phyloP scores from a whole-genome alignment of 2,888 invertebrate species.

The Petrolisthes manimaculis region DNA sequence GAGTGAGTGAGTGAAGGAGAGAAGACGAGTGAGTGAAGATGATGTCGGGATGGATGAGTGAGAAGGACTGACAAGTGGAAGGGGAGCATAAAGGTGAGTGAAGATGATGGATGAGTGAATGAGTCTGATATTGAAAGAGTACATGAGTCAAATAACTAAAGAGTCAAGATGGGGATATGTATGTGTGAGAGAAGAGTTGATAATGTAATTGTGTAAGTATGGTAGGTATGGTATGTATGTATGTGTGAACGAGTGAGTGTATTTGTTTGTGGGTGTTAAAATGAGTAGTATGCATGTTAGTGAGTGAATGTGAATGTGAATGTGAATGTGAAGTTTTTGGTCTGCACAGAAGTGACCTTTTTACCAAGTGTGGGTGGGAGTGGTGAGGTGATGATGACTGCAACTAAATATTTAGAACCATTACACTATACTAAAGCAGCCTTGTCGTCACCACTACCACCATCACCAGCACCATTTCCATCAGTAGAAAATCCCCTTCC shows the following conservation, averaged over 20 bases:
- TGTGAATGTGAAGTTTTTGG: no score
- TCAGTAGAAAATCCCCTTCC: not conserved
- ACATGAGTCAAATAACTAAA: not conserved
- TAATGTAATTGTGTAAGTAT: not conserved
- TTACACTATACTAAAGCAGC: no score
- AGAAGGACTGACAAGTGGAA: no score
- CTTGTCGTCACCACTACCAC: slow-evolving; percentile 12
- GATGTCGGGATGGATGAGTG: not conserved
- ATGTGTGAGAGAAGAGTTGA: not conserved
- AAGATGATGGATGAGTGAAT: not conserved
- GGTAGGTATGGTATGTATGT: not conserved
- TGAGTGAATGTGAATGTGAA: no score
- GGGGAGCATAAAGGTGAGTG: not conserved
- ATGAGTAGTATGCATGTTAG: not conserved
- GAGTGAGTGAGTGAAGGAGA: not conserved
- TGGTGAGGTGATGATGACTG: slow-evolving; percentile 2
- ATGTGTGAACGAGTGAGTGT: not conserved
- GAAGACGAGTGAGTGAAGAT: not conserved
- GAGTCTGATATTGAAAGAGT: not conserved
- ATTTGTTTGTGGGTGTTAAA: not conserved
- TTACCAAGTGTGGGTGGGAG: no score
- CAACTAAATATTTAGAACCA: no score
- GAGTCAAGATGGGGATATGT: not conserved
- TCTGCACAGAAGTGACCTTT: no score
- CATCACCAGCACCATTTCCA: slow-evolving; percentile 14